Evolutionary conservation across 1,140 invertebrate species (phyloP).

Genomic region (Hydropsyche tenuis): DNA sequence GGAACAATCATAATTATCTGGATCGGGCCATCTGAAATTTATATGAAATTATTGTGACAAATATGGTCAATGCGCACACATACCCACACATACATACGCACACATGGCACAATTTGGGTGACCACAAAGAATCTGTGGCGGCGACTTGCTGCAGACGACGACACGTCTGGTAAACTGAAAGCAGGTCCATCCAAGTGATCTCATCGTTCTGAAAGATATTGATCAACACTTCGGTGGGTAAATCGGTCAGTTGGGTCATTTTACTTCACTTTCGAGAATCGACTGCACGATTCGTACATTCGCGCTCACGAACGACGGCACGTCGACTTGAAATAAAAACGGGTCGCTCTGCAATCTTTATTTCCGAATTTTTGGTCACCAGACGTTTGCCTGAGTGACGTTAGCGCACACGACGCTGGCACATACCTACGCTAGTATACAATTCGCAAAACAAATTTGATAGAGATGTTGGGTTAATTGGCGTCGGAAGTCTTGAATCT

Average conservation of each 20-base stretch:
- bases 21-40: conserved; percentile 11
- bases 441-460: no score
- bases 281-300: no score
- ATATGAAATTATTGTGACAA: background rate
- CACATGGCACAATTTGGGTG: background rate
- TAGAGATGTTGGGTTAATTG: no score
- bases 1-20: background rate
- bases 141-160: background rate
- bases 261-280: no score
- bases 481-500: no score
- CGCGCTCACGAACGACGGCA: no score
- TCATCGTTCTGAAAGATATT: conserved; percentile 15
- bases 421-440: no score
- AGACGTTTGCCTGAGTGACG: no score
- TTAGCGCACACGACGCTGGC: no score
- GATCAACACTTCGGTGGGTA: conserved; percentile 41
- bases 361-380: no score
- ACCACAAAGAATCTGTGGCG: background rate
- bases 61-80: background rate
- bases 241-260: background rate
- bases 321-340: no score
- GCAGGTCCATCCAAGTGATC: background rate
- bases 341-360: no score
- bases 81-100: background rate
- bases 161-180: conserved; percentile 1